Percentiles rank a stretch among this genome's conserved stretches.
These are phyloP conservation scores for Thera britannica DNA, from an alignment of 2,888 invertebrate genomes.

Conservation along the genomic window DNA sequence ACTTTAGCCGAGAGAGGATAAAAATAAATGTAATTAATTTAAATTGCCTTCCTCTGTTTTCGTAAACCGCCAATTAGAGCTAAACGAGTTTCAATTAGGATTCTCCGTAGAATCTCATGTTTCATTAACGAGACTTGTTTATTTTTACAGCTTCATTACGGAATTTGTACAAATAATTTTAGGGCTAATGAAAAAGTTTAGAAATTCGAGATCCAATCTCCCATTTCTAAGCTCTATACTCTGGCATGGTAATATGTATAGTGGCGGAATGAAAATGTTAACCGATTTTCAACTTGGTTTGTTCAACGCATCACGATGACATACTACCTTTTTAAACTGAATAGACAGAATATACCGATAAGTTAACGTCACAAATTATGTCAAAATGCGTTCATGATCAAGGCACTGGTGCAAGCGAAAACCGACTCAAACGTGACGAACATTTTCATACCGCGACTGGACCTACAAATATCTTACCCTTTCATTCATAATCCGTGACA, in stretches of 20 bases:
- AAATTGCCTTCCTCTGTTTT: constrained; percentile 24
- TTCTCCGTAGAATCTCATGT: constrained; percentile 15
- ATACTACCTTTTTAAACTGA: too few relatives aligned
- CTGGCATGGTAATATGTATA: neutral
- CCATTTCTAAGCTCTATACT: neutral
- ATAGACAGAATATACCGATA: too few relatives aligned
- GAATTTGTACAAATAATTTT: neutral
- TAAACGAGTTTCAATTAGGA: constrained; percentile 36
- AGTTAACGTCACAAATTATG: too few relatives aligned
- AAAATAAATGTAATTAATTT: constrained; percentile 3
- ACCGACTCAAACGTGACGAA: too few relatives aligned
- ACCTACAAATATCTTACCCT: too few relatives aligned
- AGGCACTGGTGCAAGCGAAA: too few relatives aligned
- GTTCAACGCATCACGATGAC: too few relatives aligned
- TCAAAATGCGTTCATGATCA: too few relatives aligned
- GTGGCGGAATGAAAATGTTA: too few relatives aligned
- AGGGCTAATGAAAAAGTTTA: neutral
- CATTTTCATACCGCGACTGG: too few relatives aligned
- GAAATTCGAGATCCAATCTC: neutral
- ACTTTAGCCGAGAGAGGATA: neutral
- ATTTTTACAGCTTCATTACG: constrained; percentile 4
- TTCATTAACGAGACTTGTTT: constrained; percentile 13
- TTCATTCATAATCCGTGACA: too few relatives aligned
- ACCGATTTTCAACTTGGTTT: too few relatives aligned
- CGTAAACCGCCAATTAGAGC: constrained; percentile 34